These are phyloP conservation scores for Yponomeuta plumbellus DNA, from an alignment of 2,888 invertebrate species.

Conservation along the genomic window DNA sequence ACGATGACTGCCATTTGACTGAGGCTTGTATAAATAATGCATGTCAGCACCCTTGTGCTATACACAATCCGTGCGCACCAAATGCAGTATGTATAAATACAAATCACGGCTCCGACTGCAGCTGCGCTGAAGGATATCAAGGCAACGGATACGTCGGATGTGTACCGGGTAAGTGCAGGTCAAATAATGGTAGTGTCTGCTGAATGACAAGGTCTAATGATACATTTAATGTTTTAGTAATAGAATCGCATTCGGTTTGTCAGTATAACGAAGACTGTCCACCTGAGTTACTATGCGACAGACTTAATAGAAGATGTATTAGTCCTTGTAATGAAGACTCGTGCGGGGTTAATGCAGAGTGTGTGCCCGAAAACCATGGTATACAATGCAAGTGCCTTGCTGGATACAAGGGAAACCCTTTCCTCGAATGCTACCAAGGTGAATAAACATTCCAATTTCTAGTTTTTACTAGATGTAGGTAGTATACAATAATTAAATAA, in stretches of 20 bases:
- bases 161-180: constrained; percentile 79
- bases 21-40: constrained; percentile 91
- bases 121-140: constrained; percentile 89
- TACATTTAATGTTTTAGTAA: constrained; percentile 41
- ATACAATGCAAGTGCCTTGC: constrained; percentile 84
- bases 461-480: constrained; percentile 60
- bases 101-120: constrained; percentile 91
- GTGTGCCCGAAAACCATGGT: constrained; percentile 84
- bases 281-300: constrained; percentile 89
- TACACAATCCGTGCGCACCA: constrained; percentile 88
- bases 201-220: not conserved
- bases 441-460: constrained; percentile 25
- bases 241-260: constrained; percentile 76
- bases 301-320: constrained; percentile 88
- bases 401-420: constrained; percentile 87
- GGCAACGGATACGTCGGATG: constrained; percentile 91
- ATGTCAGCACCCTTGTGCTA: constrained; percentile 91
- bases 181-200: not conserved
- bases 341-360: constrained; percentile 89
- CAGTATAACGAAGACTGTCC: constrained; percentile 95
- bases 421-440: constrained; percentile 82
- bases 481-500: not conserved
- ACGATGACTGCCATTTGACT: constrained; percentile 89
- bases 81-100: constrained; percentile 92
- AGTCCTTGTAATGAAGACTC: constrained; percentile 87